Evolutionary conservation across 2,113 vertebrate genomes (phyloP), one percentile per base, ranked within the genome.

Genomic region (Otus sunia): DNA sequence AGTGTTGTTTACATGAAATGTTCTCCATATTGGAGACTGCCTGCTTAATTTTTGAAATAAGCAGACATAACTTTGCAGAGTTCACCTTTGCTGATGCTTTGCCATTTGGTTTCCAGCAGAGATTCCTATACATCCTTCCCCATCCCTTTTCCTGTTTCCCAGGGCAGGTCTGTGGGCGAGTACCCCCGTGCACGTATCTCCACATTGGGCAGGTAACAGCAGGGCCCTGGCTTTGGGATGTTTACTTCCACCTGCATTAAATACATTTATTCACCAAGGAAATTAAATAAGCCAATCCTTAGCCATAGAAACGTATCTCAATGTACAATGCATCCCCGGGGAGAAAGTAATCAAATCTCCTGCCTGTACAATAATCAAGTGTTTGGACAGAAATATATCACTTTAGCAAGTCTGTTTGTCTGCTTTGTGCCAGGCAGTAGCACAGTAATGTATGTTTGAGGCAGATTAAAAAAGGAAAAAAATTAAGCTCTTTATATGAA

Each of bases 101-200:
- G 20, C 12, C 7, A 5, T 81, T 81, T 0, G 1, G 37, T 86
- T 78, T 72, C 30, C 47, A 73, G 66, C 23, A 73, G 39, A 49
- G 34, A 17, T 52, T 47, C 1, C 0, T 32, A 8, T 30, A 52
- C 2, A n/a, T 34, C 21, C 27, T 53, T 66, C 39, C 32, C 19
- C 7, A 20, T 39, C 36, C 27, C 50, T 80, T 23, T 30, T n/a
- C 21, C 18, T 8, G 15, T 73, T 56, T 73, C 67, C 43, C 53
- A 30, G 7, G n/a, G 12, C 45, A 62, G 9, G 4, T 27, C 37
- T 37, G 22, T 8, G 41, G 5, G 11, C 0, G 2, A 43, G 23
- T 17, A 45, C 12, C 30, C 9, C 12, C n/a, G 1, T 39, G 37
- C 43, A 17, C 0, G 1, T 36, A 6, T 14, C 5, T 20, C 45